Evolutionary conservation across 1,140 invertebrate species (phyloP), one percentile per base, ranked within the genome.

Genomic region (Pseudobourletiella spinata): DNA sequence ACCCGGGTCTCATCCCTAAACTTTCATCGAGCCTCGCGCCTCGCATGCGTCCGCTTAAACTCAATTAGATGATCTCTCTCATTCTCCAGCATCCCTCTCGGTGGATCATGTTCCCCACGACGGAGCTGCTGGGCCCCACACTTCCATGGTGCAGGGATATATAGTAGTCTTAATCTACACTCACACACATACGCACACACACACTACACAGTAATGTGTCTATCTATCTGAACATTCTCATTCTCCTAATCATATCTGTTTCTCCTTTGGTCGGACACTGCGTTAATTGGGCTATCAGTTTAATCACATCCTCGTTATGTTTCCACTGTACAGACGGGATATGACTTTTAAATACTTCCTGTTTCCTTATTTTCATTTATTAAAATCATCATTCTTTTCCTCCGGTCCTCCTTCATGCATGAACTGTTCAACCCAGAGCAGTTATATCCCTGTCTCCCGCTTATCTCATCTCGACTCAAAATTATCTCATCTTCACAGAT

Each of bases 291-390:
- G 52, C 52, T 55, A 55, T 55, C 52, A 55, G 11, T 55, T 52
- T 55, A 55, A 55, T 55, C 25, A 35, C 52, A 55, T 55, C 52
- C 52, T 55, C 52, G 52, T 55, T 55, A 55, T 55, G 32, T 32
- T 35, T 35, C 11, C 52, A 39, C 6, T 32, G 32, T 55, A 32
- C n/a, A 39, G 52, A 55, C 52, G 52, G 52, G 52, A 55, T 55
- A 55, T 55, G 52, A 55, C 29, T 55, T 55, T 55, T 55, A 55
- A 55, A 55, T 55, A 55, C 52, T 55, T 55, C 52, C 52, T 55
- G 52, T 55, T 55, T 55, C 52, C 52, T 55, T 55, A 55, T 55
- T 55, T 55, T 39, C 48, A 51, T 51, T 51, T 51, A 51, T 51
- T 51, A 51, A 51, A 51, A 51, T 51, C 22, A 51, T 51, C 6